Percentiles rank a stretch among this genome's conserved stretches.
Evolutionary conservation across 1,140 invertebrate species (phyloP).

Genomic region (Dinoponera quadriceps): DNA sequence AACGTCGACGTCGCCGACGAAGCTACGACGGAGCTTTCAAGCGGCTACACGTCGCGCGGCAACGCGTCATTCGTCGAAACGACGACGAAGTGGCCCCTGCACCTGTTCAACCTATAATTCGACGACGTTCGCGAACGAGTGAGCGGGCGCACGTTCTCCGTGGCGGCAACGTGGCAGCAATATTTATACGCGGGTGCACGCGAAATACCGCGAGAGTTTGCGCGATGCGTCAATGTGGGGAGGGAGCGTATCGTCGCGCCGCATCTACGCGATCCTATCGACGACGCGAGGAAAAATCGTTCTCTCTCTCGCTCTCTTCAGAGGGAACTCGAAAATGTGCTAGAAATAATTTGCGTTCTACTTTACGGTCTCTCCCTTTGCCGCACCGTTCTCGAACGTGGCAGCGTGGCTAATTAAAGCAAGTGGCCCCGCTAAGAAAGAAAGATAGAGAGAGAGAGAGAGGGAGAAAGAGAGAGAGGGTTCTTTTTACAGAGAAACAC

Average conservation of each 20-base stretch:
- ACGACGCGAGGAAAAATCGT: background rate
- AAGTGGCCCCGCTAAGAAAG: background rate
- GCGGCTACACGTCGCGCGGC: slow-evolving; percentile 31
- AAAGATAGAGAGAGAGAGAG: too few relatives aligned
- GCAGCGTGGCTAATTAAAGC: background rate
- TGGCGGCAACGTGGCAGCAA: slow-evolving; percentile 43
- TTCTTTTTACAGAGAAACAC: background rate
- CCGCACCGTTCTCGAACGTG: background rate
- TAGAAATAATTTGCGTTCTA: background rate
- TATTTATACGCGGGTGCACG: slow-evolving; percentile 64
- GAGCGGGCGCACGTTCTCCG: slow-evolving; percentile 32
- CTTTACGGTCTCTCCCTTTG: background rate
- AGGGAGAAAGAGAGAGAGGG: too few relatives aligned
- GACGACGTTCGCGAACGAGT: slow-evolving; percentile 26
- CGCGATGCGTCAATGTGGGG: background rate
- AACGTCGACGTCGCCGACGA: slow-evolving; percentile 45
- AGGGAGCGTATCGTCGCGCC: background rate
- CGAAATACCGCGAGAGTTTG: slow-evolving; percentile 26
- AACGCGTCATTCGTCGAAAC: slow-evolving; percentile 68
- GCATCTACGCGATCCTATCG: slow-evolving; percentile 1
- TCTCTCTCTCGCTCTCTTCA: slow-evolving; percentile 1
- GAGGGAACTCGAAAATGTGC: background rate
- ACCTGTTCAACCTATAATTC: slow-evolving; percentile 71
- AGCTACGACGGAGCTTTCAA: slow-evolving; percentile 37
- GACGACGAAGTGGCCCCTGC: slow-evolving; percentile 63